Evolutionary conservation across 2,113 vertebrate genomes (phyloP).

Genomic region (Casuarius casuarius): DNA sequence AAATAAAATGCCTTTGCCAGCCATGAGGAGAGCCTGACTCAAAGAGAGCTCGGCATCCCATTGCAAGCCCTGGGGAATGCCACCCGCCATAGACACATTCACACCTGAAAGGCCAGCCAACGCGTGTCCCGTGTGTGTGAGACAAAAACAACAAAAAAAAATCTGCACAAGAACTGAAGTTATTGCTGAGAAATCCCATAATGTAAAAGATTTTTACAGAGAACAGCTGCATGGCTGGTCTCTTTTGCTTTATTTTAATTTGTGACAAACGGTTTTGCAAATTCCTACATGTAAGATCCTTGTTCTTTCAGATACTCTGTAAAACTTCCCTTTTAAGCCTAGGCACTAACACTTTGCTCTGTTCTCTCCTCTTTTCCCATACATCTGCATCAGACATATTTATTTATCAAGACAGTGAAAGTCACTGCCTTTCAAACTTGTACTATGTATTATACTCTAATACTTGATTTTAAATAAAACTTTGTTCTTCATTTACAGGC

Average conservation of each 20-base stretch:
- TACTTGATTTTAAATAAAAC: slow-evolving; percentile 20
- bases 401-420: background rate
- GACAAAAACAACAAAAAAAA: background rate
- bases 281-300: background rate
- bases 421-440: slow-evolving; percentile 33
- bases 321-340: background rate
- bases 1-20: background rate
- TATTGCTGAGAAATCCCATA: background rate
- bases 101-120: background rate
- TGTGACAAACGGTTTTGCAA: background rate
- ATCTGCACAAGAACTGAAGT: background rate
- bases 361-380: background rate
- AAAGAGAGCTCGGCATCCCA: background rate
- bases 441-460: background rate
- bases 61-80: fast-evolving
- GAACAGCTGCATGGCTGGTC: background rate
- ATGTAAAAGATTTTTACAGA: background rate
- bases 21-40: background rate
- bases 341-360: fast-evolving
- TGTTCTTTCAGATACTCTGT: background rate
- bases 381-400: background rate
- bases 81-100: background rate
- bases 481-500: background rate
- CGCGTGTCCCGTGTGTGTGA: background rate
- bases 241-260: background rate